Evolutionary conservation across 35 echinoderm and acorn worm species (phyloP), one percentile per base, ranked within the genome.

Genomic region (Eucidaris tribuloides): DNA sequence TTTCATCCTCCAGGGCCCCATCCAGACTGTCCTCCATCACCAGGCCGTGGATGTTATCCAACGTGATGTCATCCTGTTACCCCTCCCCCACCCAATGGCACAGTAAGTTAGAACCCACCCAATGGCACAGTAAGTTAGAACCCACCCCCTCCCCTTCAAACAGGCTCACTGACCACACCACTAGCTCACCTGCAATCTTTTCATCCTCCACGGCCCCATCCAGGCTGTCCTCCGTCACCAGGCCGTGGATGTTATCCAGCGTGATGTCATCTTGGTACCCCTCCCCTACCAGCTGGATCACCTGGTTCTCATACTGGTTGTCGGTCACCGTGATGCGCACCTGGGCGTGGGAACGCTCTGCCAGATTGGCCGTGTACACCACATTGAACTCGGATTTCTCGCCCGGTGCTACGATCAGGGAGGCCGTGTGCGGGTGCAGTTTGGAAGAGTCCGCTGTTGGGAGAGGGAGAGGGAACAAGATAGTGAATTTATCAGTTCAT

Each of bases 181-280:
- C n/a, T n/a, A n/a, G n/a, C 86, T 78, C 54, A 99, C 96, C 96
- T 64, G 83, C 24, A 24, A 99, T 79, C 25, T 99, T 77, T 14
- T 99, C 87, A 3, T 93, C 86, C 15, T 81, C 96, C 71, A 99
- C 36, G 1, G 83, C n/a, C 5, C 31, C 68, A 49, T 93, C 91
- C 29, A 81, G 57, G 22, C 35, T 83, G 29, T 93, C 87, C 65
- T 99, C 96, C 19, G 79, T 86, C 22, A 89, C 59, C 13, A 90
- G 59, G 54, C 79, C 84, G 31, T 93, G 96, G 43, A 99, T 99
- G 55, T 99, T 99, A 35, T 99, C 96, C 84, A 99, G 58, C 0
- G 96, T 99, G n/a, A 99, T 91, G 36, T 99, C 96, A 32, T 99
- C 96, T 54, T 90, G 79, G 63, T 99, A 99, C 15, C 91, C 87